Percentiles rank a stretch among this genome's conserved stretches.
These are phyloP conservation scores for Apamea epomidion DNA, from an alignment of 2,888 invertebrate genomes.

Conservation along the genomic window DNA sequence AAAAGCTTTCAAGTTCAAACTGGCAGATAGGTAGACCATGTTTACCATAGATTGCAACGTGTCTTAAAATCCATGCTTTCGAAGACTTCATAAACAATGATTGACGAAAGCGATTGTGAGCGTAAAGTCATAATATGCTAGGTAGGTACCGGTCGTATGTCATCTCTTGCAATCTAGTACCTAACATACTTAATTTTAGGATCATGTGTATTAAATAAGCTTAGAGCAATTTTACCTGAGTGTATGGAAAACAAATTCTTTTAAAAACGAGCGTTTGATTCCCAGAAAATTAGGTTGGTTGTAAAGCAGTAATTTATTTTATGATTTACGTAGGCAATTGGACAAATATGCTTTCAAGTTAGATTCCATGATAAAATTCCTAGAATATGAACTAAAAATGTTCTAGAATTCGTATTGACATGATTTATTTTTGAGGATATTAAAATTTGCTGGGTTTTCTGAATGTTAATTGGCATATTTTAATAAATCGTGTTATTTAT, in stretches of 20 bases:
- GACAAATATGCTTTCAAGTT: slow-evolving; percentile 2
- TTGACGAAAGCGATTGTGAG: neutral
- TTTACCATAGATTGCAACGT: neutral
- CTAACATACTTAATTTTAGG: neutral
- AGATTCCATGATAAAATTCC: neutral
- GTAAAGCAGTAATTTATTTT: slow-evolving; percentile 16
- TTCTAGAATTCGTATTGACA: neutral
- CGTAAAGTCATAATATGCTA: neutral
- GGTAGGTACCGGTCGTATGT: neutral
- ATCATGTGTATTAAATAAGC: neutral
- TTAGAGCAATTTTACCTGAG: neutral
- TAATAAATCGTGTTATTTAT: neutral
- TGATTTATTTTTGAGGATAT: neutral
- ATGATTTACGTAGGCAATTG: neutral
- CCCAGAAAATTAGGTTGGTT: neutral
- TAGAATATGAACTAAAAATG: neutral
- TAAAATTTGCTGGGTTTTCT: neutral
- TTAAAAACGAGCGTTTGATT: neutral
- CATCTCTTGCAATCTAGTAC: neutral
- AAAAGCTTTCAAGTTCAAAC: neutral
- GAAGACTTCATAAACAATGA: neutral
- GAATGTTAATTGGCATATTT: neutral
- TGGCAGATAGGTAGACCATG: neutral
- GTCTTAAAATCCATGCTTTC: neutral
- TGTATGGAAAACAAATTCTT: neutral